Conservation (phyloP, 2,113 vertebrate genomes). For the Oophaga pumilio region DNA sequence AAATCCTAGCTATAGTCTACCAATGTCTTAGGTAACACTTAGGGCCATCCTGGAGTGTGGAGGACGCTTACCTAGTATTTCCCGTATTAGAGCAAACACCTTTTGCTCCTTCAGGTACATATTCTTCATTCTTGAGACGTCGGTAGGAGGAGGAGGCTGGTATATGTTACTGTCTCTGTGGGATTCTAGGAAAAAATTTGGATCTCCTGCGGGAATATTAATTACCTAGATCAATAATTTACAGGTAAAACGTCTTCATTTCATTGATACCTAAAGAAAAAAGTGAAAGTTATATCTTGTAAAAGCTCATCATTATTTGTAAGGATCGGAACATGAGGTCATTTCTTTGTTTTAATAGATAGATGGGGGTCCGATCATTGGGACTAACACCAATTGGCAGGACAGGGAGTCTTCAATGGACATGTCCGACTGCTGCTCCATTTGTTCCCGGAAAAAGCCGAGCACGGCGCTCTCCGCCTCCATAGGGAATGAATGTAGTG, state of each 20-base stretch:
- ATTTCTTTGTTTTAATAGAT: no score
- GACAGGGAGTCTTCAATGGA: no score
- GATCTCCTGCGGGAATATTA: conserved; percentile 70
- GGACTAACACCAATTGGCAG: no score
- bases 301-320: no score
- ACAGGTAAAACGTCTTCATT: neutral
- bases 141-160: conserved; percentile 77
- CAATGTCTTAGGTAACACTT: neutral
- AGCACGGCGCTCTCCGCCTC: no score
- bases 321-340: no score
- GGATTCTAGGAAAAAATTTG: conserved; percentile 68
- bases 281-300: no score
- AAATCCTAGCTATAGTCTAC: neutral
- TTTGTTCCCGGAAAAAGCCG: no score
- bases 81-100: conserved; percentile 83
- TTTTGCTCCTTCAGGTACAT: conserved; percentile 87
- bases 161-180: conserved; percentile 86
- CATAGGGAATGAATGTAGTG: no score
- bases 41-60: no score
- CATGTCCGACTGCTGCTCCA: no score
- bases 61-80: conserved; percentile 83
- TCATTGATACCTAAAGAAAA: neutral
- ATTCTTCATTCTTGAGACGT: conserved; percentile 84
- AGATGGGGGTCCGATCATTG: no score
- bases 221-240: neutral